Base-by-base conservation (phyloP, 2,797 vertebrate genomes). In the Limosa lapponica region DNA sequence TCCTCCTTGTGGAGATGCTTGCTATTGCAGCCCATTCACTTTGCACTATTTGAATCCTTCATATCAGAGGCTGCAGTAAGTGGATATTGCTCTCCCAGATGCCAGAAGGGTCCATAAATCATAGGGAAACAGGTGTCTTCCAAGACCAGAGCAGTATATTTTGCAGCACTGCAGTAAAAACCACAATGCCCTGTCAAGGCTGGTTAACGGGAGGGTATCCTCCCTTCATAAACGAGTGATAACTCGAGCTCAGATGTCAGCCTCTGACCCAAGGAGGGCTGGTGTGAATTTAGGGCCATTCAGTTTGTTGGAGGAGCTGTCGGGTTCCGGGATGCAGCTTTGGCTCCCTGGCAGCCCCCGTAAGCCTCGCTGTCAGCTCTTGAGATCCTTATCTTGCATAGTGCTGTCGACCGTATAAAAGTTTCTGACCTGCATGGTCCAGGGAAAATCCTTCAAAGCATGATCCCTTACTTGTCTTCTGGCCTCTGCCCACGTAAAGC, bases 91-190 rank as follows among this genome's bases (percentile, higher is more conserved):
- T 97, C 62, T 78, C n/a, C 65, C 87, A 61, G 61, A 87, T 96
- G 84, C 92, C 82, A 75, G 78, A 94, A 87, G 46, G 23, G 20
- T 81, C 78, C 71, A 82, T 97, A 95, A 95, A 97, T 97, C 95
- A 93, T 48, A 84, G 39, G 25, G 30, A 87, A 97, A 37, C 96
- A 96, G 96, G 95, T 96, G 92, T 81, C 91, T 94, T 96, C 91
- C 71, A 57, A 92, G 61, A 80, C 48, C 66, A n/a, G 55, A 78
- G 82, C 65, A 44, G 77, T 96, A 75, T 92, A 86, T 90, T 96
- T 92, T 90, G 87, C 74, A 87, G 64, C 44, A 65, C 30, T 67
- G 66, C 88, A 79, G 64, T 92, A 82, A 95, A 96, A 95, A 55
- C 22, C 66, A 48, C 79, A 70, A 18, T 91, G 72, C 70, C 72